Evolutionary conservation across 1,140 invertebrate species (phyloP).

Genomic region (Drosophila lacteicornis): DNA sequence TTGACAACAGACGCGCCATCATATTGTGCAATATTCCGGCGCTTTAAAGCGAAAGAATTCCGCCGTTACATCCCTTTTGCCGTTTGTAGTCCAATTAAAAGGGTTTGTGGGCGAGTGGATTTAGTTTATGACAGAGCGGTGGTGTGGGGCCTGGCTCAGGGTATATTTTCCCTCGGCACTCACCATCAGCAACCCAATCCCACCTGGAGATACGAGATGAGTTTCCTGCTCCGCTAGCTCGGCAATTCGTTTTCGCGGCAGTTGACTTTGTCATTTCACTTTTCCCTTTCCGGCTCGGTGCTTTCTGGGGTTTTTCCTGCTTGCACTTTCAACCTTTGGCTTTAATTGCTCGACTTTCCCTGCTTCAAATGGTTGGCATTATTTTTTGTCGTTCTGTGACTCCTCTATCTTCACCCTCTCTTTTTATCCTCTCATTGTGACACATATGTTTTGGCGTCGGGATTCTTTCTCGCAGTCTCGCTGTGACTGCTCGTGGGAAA

Average conservation of each 20-base stretch:
- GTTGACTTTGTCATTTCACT: conserved; percentile 65
- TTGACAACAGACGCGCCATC: conserved; percentile 63
- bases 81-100: conserved; percentile 75
- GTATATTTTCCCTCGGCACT: conserved; percentile 19
- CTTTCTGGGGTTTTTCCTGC: not conserved
- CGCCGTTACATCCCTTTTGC: conserved; percentile 11
- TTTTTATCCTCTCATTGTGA: conserved; percentile 36
- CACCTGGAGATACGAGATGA: conserved; percentile 67
- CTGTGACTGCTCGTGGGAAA: conserved; percentile 59
- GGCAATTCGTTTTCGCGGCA: conserved; percentile 76
- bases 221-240: conserved; percentile 64
- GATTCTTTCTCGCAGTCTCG: not conserved
- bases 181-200: conserved; percentile 9
- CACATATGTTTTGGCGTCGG: conserved; percentile 38
- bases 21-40: conserved; percentile 46
- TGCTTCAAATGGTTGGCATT: conserved; percentile 52
- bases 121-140: conserved; percentile 19
- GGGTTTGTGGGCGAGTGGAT: conserved; percentile 40
- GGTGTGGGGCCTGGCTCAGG: conserved; percentile 5
- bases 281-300: conserved; percentile 22
- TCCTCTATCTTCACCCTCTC: not conserved
- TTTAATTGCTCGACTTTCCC: conserved; percentile 51
- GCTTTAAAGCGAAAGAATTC: conserved; percentile 45
- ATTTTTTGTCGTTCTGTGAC: conserved; percentile 33
- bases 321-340: conserved; percentile 36